A percentile compares a stretch with the other conserved stretches of the same genome.
Conservation (phyloP, 2,113 vertebrate species). For the Pseudorhombus dupliciocellatus region DNA sequence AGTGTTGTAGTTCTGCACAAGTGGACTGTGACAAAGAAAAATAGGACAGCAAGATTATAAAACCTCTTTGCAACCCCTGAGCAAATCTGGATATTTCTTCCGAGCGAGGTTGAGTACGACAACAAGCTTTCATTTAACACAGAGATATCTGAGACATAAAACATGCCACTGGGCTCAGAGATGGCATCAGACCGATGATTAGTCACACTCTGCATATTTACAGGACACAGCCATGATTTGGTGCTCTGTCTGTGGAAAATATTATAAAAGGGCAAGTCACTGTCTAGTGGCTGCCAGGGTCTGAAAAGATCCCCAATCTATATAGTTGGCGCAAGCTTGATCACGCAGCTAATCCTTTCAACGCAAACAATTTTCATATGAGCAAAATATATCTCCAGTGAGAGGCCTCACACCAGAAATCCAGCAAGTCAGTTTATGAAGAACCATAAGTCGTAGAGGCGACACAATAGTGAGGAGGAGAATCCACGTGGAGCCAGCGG, state of each 20-base stretch:
- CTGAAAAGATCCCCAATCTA: slow-evolving; percentile 30
- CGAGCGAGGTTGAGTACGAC: slow-evolving; percentile 13
- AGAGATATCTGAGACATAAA: slow-evolving; percentile 24
- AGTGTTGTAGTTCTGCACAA: slow-evolving; percentile 27
- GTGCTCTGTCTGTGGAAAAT: slow-evolving; percentile 10
- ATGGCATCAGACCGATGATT: slow-evolving; percentile 39
- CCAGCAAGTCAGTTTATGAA: slow-evolving; percentile 24
- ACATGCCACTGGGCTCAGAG: slow-evolving; percentile 18
- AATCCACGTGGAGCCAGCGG: slow-evolving; percentile 59
- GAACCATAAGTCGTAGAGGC: slow-evolving; percentile 42
- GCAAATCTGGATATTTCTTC: slow-evolving; percentile 6
- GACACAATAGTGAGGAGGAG: slow-evolving; percentile 51
- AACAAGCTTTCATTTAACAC: slow-evolving; percentile 40
- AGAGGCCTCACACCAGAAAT: slow-evolving; percentile 5
- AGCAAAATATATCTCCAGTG: slow-evolving; percentile 29
- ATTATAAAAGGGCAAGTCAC: slow-evolving; percentile 1
- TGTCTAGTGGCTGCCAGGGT: slow-evolving; percentile 10
- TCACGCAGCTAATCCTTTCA: slow-evolving; percentile 19
- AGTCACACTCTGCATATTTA: slow-evolving; percentile 33
- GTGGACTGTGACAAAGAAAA: slow-evolving; percentile 52
- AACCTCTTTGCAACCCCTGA: slow-evolving; percentile 28
- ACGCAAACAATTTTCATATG: slow-evolving; percentile 37
- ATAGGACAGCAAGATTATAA: slow-evolving; percentile 22
- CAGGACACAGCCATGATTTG: slow-evolving; percentile 17
- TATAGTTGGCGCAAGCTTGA: slow-evolving; percentile 28